These are phyloP conservation scores for Pseudomyrmex gracilis DNA, from an alignment of 1,140 invertebrate genomes.

Conservation along the genomic window DNA sequence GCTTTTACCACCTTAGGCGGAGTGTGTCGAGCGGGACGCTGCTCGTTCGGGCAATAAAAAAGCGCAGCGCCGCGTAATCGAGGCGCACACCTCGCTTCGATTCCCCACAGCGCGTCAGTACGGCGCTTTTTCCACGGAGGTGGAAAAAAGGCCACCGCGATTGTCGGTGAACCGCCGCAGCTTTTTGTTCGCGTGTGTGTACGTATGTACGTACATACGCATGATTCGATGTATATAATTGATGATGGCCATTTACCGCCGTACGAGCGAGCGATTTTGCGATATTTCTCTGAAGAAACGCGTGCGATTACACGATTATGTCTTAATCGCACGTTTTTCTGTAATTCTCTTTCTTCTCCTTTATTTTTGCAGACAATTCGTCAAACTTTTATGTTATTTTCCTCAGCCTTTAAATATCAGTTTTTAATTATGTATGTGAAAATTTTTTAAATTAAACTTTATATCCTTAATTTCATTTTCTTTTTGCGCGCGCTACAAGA, in stretches of 20 bases:
- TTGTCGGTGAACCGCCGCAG: conserved; percentile 31
- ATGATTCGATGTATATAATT: conserved; percentile 11
- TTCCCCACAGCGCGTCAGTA: conserved; percentile 53
- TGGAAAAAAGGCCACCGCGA: conserved; percentile 50
- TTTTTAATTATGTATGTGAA: no score
- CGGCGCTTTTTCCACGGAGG: not conserved
- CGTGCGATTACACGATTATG: not conserved
- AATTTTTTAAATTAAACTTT: no score
- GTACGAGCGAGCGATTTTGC: not conserved
- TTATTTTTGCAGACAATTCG: no score
- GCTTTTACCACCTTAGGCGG: conserved; percentile 70
- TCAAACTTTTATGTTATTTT: no score
- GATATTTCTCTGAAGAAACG: conserved; percentile 9
- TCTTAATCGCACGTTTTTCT: not conserved
- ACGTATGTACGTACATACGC: not conserved
- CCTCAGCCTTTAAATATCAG: no score
- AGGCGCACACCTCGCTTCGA: conserved; percentile 50
- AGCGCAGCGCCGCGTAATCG: conserved; percentile 72
- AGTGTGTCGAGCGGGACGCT: conserved; percentile 66
- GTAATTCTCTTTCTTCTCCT: no score
- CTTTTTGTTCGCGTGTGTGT: conserved; percentile 57
- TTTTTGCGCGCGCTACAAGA: not conserved
- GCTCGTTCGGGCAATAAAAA: conserved; percentile 76
- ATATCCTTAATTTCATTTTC: no score
- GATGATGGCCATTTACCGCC: conserved; percentile 21